Percentiles rank a stretch among this genome's conserved stretches.
phyloP scores from a whole-genome alignment of 35 echinoderm and acorn worm genomes.

The Lytechinus pictus region DNA sequence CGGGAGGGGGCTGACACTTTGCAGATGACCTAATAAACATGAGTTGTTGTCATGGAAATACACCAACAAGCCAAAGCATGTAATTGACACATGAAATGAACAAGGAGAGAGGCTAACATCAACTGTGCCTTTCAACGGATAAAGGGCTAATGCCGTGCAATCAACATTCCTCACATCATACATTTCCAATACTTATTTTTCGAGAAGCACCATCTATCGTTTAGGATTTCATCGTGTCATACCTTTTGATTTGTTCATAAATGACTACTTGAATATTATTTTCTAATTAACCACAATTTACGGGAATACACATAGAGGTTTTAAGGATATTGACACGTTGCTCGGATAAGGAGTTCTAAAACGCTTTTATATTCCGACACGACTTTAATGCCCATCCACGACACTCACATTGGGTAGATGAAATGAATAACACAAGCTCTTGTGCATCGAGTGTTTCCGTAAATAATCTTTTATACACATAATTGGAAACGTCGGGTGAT shows the following conservation, averaged over 20 bases:
- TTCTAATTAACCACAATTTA: neutral
- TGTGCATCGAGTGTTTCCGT: conserved; percentile 14
- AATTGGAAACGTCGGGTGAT: conserved; percentile 5
- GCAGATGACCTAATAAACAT: neutral
- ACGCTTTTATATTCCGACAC: neutral
- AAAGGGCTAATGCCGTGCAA: neutral
- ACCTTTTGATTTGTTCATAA: neutral
- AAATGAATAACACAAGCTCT: neutral
- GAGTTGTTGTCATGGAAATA: neutral
- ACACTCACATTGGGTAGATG: neutral
- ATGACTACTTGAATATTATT: neutral
- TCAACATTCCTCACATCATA: neutral
- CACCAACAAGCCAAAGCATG: neutral
- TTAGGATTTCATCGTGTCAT: neutral
- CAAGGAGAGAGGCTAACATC: neutral
- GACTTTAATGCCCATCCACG: neutral
- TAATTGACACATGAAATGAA: neutral
- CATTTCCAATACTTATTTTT: neutral
- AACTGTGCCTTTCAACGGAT: neutral
- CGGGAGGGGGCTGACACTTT: neutral
- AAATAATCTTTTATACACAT: conserved; percentile 33
- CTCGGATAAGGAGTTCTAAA: neutral
- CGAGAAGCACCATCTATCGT: neutral
- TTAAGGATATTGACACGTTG: neutral
- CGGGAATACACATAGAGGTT: neutral